Percentiles rank a stretch among this genome's conserved stretches.
phyloP scores from a whole-genome alignment of 2,113 vertebrate genomes.

The Tretioscincus oriximinensis region DNA sequence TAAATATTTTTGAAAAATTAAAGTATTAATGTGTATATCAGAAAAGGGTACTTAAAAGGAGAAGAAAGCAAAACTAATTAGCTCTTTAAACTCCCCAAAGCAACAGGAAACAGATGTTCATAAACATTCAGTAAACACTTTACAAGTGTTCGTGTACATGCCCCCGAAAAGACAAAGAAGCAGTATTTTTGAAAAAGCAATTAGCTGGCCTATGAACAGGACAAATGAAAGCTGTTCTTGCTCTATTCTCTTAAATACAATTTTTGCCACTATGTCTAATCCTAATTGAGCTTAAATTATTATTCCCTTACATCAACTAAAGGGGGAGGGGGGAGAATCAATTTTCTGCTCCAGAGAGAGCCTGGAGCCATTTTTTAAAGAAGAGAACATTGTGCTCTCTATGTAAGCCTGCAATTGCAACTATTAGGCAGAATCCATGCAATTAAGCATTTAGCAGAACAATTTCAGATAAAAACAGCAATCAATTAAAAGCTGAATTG shows the following conservation, averaged over 20 bases:
- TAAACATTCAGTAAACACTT: neutral
- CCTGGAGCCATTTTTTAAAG: constrained; percentile 7
- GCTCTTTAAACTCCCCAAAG: neutral
- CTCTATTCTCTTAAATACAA: neutral
- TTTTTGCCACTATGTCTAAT: neutral
- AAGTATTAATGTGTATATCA: neutral
- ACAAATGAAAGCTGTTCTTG: constrained; percentile 36
- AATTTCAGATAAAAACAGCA: neutral
- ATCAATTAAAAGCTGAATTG: neutral
- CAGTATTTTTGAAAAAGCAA: neutral
- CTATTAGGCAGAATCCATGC: fast-evolving
- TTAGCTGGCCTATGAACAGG: constrained; percentile 23
- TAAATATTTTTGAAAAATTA: neutral
- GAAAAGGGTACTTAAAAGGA: neutral
- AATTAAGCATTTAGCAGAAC: fast-evolving
- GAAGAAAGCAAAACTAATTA: neutral
- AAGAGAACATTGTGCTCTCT: neutral
- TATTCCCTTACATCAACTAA: constrained; percentile 27
- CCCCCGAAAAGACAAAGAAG: neutral
- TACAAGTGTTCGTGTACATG: neutral
- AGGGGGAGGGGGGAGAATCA: neutral
- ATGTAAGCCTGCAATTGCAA: constrained; percentile 16
- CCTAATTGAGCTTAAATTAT: constrained; percentile 20
- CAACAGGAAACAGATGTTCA: neutral
- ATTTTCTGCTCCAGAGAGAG: constrained; percentile 24